Evolutionary conservation across 2,888 invertebrate species (phyloP).

Genomic region (Dolichopus griseipennis): DNA sequence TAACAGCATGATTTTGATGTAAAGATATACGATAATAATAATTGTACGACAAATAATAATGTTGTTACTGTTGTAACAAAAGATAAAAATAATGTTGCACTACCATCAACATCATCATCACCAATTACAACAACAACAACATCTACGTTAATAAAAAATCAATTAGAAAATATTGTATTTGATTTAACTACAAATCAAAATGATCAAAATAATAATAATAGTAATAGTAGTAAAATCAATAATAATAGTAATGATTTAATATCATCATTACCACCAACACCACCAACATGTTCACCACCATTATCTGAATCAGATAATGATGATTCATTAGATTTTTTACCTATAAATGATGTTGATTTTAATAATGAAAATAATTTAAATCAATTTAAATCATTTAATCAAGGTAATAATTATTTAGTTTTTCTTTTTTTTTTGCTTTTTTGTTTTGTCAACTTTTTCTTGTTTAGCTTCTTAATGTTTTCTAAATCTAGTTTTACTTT

Average conservation of each 20-base stretch:
- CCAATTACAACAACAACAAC: background rate
- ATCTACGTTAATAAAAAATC: background rate
- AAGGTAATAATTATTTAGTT: slow-evolving; percentile 9
- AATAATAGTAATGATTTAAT: slow-evolving; percentile 33
- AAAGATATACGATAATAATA: background rate
- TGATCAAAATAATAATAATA: slow-evolving; percentile 15
- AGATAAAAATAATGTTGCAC: background rate
- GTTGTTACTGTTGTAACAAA: background rate
- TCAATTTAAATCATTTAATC: slow-evolving; percentile 12
- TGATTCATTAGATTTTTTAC: slow-evolving; percentile 21
- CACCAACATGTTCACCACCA: slow-evolving; percentile 19
- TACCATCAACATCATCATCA: slow-evolving; percentile 1
- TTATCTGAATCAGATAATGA: slow-evolving; percentile 20
- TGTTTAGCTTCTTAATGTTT: no score
- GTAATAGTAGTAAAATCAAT: slow-evolving; percentile 29
- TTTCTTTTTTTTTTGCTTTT: slow-evolving; percentile 11
- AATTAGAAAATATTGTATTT: slow-evolving; percentile 16
- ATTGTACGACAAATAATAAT: background rate
- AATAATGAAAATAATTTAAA: slow-evolving; percentile 9
- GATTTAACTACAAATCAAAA: slow-evolving; percentile 18
- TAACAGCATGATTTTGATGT: slow-evolving; percentile 11
- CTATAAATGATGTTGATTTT: slow-evolving; percentile 4
- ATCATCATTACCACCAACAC: slow-evolving; percentile 18
- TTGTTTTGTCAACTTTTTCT: no score
- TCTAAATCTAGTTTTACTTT: no score